Percentiles rank a stretch among this genome's conserved stretches.
Evolutionary conservation across 2,113 vertebrate species (phyloP).

Genomic region (Cathartes aura): DNA sequence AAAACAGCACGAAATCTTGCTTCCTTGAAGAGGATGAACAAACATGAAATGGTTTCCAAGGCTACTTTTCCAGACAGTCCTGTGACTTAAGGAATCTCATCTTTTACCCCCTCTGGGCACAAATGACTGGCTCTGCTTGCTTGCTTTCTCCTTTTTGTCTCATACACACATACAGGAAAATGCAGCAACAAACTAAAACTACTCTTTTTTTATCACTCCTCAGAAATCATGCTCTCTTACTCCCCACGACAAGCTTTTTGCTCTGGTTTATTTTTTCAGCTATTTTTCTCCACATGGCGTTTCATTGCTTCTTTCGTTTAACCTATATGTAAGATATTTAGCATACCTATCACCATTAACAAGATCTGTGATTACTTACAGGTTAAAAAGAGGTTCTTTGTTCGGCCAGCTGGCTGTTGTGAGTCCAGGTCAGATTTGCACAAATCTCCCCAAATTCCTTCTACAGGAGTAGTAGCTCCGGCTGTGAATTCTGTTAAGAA

Average conservation of each 20-base stretch:
- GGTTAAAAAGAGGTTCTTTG: background rate
- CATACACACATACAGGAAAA: background rate
- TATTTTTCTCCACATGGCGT: background rate
- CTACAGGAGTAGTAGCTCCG: background rate
- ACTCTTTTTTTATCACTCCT: background rate
- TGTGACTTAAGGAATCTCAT: background rate
- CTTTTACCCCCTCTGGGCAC: accelerated
- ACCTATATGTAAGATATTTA: background rate
- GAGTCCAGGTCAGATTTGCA: background rate
- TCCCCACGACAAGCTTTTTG: background rate
- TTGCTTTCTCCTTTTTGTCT: background rate
- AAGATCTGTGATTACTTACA: background rate
- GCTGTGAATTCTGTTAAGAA: background rate
- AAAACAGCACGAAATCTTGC: background rate
- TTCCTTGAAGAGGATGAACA: background rate
- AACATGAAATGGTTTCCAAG: background rate
- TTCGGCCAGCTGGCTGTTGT: background rate
- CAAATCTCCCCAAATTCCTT: background rate
- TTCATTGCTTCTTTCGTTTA: background rate
- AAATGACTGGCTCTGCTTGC: background rate
- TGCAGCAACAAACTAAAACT: background rate
- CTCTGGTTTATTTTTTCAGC: background rate
- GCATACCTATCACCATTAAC: background rate
- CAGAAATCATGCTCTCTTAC: background rate
- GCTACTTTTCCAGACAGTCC: background rate